Evolutionary conservation across 2,797 vertebrate genomes (phyloP).

Genomic region (Coregonus sp.): DNA sequence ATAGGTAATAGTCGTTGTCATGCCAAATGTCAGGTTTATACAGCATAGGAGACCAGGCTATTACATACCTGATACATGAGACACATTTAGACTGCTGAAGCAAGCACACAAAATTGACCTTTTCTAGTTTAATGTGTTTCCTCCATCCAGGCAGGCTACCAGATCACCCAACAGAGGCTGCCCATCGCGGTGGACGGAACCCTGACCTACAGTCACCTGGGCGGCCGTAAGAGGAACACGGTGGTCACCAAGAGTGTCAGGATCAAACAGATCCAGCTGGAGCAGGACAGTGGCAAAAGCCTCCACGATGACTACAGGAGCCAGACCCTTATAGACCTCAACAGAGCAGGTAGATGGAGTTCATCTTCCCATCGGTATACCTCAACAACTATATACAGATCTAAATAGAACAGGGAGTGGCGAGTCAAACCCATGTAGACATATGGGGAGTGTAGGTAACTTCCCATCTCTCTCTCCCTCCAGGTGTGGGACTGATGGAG

Average conservation of each 20-base stretch:
- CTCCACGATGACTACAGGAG: conserved; percentile 85
- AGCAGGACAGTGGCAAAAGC: conserved; percentile 98
- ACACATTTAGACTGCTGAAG: not conserved
- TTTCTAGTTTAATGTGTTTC: not conserved
- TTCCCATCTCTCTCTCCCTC: conserved; percentile 2
- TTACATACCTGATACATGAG: not conserved
- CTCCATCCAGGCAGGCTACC: conserved; percentile 88
- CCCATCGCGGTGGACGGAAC: conserved; percentile 88
- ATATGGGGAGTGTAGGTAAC: no score
- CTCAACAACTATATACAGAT: not conserved
- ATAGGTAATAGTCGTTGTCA: no score
- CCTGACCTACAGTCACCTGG: conserved; percentile 79
- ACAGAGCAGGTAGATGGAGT: conserved; percentile 77
- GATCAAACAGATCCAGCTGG: conserved; percentile 95
- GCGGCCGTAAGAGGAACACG: conserved; percentile 73
- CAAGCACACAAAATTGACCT: not conserved
- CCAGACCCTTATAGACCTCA: conserved; percentile 93
- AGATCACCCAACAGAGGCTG: conserved; percentile 94
- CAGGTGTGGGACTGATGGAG: conserved; percentile 96
- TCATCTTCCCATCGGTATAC: not conserved
- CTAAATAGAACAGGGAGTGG: not conserved
- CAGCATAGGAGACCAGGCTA: not conserved
- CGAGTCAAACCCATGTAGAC: no score
- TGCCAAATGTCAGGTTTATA: not conserved
- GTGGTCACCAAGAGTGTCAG: conserved; percentile 79